Base-by-base conservation (phyloP, 2,797 vertebrate genomes). In the Hemitrygon akajei region DNA sequence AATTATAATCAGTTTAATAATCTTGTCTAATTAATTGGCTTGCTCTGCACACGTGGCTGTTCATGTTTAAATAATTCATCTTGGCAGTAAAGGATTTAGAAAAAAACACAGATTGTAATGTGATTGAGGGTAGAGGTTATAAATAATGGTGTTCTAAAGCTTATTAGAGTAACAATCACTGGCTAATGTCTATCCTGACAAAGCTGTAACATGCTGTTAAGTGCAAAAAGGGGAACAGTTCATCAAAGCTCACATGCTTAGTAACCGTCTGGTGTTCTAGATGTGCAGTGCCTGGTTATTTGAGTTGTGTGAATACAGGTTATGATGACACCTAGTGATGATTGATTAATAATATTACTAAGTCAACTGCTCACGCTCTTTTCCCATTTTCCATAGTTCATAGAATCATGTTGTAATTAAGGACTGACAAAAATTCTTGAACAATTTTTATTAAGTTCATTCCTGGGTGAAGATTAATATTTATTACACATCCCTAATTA, bases 81-180 rank as follows among this genome's bases (percentile, higher is more conserved):
- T 93, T 93, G 69, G 25, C 27, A 76, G 91, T 56, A 93, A 93
- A 37, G 63, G 40, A 16, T 76, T 30, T 93, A n/a, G 25, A 93
- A 76, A 20, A 47, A 9, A 40, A 76, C 47, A 10, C 76, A 58
- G 71, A 93, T 47, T 40, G 22, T 56, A 93, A 73, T 1, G 7
- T 92, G n/a, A 89, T 18, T 18, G 66, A 3, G 63, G 56, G 11
- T 89, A 63, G 20, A 34, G 86, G 7, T 22, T 37, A 89, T 37
- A 37, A 37, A 3, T 69, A 69, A 37, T 69, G 9, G 60, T 89
- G 2, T n/a, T 66, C 6, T 37, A 69, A 89, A 69, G 63, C 18
- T 63, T 89, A 34, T 34, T 37, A 40, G 16, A 69, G 86, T 37
- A 37, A 7, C 86, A 69, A 18, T 34, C 79, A 80, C 16, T 40